A percentile compares a stretch with the other conserved stretches of the same genome.
These are phyloP conservation scores for Pseudomyrmex dendroicus DNA, from an alignment of 1,140 invertebrate genomes.

Conservation along the genomic window DNA sequence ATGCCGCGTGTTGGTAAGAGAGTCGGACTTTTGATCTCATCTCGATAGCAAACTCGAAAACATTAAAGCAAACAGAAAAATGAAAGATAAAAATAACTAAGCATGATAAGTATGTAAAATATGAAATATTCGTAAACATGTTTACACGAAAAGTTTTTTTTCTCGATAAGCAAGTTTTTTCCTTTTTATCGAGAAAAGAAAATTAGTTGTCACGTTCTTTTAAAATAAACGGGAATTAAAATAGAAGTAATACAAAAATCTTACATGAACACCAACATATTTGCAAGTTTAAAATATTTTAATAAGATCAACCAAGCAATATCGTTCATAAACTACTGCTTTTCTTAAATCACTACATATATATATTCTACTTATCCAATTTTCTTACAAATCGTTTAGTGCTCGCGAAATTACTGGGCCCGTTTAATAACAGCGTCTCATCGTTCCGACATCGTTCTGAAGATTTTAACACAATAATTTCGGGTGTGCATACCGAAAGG, in stretches of 20 bases:
- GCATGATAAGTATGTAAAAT: no score
- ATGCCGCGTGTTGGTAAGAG: no score
- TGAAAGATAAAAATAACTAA: no score
- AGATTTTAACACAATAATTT: slow-evolving; percentile 31
- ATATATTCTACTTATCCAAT: no score
- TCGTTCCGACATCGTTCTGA: background rate
- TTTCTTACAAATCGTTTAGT: background rate
- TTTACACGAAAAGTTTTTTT: no score
- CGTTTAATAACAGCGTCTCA: slow-evolving; percentile 1
- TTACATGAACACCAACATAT: background rate
- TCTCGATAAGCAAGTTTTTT: no score
- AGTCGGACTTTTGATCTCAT: background rate
- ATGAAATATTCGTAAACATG: no score
- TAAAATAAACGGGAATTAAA: background rate
- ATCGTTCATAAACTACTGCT: no score
- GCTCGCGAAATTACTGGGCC: background rate
- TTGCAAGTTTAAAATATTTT: background rate
- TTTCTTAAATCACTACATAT: no score
- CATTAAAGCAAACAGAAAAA: no score
- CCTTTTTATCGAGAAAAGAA: no score
- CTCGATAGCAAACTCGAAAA: background rate
- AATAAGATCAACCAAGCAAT: background rate
- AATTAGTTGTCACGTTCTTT: no score
- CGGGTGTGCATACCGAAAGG: slow-evolving; percentile 28
- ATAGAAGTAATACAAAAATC: background rate